Base-by-base conservation (phyloP, 2,888 invertebrate species). In the Acronicta alni region DNA sequence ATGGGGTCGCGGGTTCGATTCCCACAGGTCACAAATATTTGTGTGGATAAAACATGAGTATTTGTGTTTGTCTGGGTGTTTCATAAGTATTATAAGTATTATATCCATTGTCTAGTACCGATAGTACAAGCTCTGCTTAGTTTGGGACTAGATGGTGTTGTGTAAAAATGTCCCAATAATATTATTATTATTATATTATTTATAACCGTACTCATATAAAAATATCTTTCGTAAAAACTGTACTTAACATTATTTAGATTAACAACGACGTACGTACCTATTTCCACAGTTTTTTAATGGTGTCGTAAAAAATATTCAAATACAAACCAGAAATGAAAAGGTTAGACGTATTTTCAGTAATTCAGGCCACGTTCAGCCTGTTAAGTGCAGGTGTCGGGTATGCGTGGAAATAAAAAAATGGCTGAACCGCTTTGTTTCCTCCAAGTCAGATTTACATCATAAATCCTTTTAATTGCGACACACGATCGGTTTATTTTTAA, bases 381-480 rank as follows among this genome's bases (percentile, higher is more conserved):
- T 91, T 90, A 83, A 83, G 68, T 84, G 85, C 91, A 91, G 90
- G 87, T 90, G 92, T 78, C 77, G 80, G 67, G 72, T 75, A 72
- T 77, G 72, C 75, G 77, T 75, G 71, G 69, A 71, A 45, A 43
- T 43, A 75, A 77, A 76, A 75, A 71, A 56, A 61, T 55, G 63
- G 45, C 46, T 48, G 64, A 32, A 63, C 16, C 42, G 61, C 72
- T 79, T 72, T 80, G 76, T 73, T 80, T 74, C 65, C 70, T 70
- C 65, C 63, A 54, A 67, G 57, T 53, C 67, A 57, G 59, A 80
- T 80, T 81, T 77, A 71, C 70, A 75, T 75, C 75, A 62, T 64
- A 74, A 78, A 77, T 75, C 67, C 51, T 64, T 69, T 67, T 75
- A 75, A 79, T 78, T 78, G 72, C 60, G 38, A 70, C 70, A 57